Percentiles rank a stretch among this genome's conserved stretches.
These are phyloP conservation scores for Alca torda DNA, from an alignment of 2,797 vertebrate species.

Conservation along the genomic window DNA sequence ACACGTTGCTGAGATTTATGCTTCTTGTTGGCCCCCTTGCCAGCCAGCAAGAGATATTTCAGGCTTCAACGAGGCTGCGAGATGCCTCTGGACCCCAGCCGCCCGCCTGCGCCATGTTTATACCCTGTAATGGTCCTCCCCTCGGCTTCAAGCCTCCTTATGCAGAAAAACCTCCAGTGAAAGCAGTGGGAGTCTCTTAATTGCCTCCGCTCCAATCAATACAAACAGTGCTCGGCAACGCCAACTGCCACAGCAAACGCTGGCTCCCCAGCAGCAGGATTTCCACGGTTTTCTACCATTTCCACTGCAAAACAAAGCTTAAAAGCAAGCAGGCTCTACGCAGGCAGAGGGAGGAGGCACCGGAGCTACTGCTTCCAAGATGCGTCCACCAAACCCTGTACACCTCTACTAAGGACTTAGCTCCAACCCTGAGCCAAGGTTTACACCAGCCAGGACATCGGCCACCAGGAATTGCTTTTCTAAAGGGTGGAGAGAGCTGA, in stretches of 20 bases:
- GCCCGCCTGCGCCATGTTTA: not conserved
- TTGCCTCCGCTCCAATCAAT: slow-evolving; percentile 42
- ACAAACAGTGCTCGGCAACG: not conserved
- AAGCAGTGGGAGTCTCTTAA: slow-evolving; percentile 52
- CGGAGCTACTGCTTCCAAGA: not conserved
- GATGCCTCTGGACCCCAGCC: not conserved
- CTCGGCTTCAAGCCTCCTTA: slow-evolving; percentile 53
- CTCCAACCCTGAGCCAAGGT: not conserved
- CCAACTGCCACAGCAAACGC: not conserved
- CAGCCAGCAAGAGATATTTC: not conserved
- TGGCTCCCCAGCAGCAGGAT: not conserved
- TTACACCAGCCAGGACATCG: not conserved
- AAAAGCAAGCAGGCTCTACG: not conserved
- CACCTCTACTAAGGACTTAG: not conserved
- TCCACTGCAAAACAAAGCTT: not conserved
- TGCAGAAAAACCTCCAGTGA: not conserved
- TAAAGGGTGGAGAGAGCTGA: not conserved
- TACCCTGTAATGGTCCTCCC: not conserved
- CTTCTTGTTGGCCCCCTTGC: not conserved
- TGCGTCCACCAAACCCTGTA: not conserved
- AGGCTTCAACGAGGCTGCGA: not conserved
- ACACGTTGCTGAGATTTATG: rapidly evolving
- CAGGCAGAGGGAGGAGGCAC: not conserved
- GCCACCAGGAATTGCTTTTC: not conserved
- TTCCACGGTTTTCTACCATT: not conserved